Percentiles rank a stretch among this genome's conserved stretches.
Conservation (phyloP, 2,113 vertebrate genomes). For the Atractosteus spatula region DNA sequence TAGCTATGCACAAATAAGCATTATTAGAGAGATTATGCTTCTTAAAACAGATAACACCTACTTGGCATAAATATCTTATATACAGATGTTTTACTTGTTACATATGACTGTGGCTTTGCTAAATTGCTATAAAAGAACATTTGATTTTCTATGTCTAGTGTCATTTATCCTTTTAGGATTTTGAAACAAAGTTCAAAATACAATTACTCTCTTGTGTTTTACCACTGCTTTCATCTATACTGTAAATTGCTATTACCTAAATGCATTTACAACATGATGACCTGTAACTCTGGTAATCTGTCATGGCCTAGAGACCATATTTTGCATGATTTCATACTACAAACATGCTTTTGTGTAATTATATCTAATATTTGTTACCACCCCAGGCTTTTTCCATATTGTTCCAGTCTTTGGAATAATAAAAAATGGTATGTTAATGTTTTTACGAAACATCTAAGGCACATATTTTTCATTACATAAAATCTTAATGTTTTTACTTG, state of each 20-base stretch:
- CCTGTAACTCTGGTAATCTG: conserved; percentile 20
- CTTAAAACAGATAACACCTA: no score
- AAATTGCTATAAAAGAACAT: not conserved
- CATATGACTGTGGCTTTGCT: not conserved
- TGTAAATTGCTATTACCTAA: conserved; percentile 10
- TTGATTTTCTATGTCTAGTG: not conserved
- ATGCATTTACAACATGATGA: conserved; percentile 11
- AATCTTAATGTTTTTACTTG: no score
- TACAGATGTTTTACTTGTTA: no score
- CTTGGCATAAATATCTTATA: no score
- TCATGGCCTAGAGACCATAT: conserved; percentile 8
- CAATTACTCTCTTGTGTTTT: not conserved
- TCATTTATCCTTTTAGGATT: not conserved
- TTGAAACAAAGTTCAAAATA: not conserved
- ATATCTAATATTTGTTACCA: conserved; percentile 15
- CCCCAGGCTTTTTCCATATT: conserved; percentile 21
- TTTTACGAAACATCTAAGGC: not conserved
- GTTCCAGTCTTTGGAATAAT: conserved; percentile 16
- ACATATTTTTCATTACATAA: no score
- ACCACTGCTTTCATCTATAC: not conserved
- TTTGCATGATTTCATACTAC: conserved; percentile 22
- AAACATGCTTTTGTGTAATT: conserved; percentile 21
- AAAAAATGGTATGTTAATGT: conserved; percentile 15
- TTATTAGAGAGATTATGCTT: no score
- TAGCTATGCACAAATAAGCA: no score